Conservation (phyloP, 1,140 invertebrate genomes). For the Dendroctonus valens region DNA sequence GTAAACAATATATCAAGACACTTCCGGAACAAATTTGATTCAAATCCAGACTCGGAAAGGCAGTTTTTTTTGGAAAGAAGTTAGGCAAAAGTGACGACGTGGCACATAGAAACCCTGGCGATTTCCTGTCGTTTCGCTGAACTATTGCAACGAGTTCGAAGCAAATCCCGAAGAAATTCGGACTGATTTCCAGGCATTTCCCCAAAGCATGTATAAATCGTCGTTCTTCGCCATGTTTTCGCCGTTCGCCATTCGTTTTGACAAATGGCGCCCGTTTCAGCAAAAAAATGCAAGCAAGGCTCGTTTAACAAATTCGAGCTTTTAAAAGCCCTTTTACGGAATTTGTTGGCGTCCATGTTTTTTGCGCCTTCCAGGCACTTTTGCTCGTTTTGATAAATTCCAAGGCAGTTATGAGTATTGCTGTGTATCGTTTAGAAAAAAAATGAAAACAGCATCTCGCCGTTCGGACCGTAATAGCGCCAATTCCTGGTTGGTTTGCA, state of each 20-base stretch:
- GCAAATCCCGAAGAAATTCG: too few relatives aligned
- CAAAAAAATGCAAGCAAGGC: constrained; percentile 21
- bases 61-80: too few relatives aligned
- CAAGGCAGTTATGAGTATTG: constrained; percentile 23
- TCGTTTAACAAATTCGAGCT: constrained; percentile 28
- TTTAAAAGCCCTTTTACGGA: constrained; percentile 22
- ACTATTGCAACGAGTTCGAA: too few relatives aligned
- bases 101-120: too few relatives aligned
- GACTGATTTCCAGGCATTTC: too few relatives aligned
- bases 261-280: constrained; percentile 17
- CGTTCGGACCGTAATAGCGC: constrained; percentile 6
- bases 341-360: constrained; percentile 21
- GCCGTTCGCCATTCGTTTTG: constrained; percentile 16
- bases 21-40: too few relatives aligned
- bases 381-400: constrained; percentile 19
- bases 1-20: too few relatives aligned
- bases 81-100: too few relatives aligned
- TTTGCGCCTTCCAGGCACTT: not conserved
- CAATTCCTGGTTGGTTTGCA: constrained; percentile 3
- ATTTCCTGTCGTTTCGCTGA: too few relatives aligned
- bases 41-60: too few relatives aligned
- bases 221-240: too few relatives aligned
- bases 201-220: too few relatives aligned
- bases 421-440: constrained; percentile 4
- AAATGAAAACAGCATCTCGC: not conserved